A percentile compares a stretch with the other conserved stretches of the same genome.
These are phyloP conservation scores for Drosophila koepferae DNA, from an alignment of 2,888 invertebrate species.

Conservation along the genomic window DNA sequence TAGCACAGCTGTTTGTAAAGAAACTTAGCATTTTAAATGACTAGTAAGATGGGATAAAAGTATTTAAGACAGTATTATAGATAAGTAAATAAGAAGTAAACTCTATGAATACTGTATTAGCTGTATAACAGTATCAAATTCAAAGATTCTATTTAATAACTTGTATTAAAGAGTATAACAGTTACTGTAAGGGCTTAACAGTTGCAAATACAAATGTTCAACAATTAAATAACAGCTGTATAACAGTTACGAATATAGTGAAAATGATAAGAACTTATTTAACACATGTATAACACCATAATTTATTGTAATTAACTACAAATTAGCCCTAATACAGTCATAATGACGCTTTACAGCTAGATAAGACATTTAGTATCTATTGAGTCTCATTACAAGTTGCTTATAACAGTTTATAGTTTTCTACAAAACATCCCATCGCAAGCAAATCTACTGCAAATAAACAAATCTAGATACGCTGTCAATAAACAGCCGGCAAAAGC, in stretches of 20 bases:
- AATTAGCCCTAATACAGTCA: background rate
- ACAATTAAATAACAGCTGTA: slow-evolving; percentile 1
- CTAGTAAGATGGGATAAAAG: background rate
- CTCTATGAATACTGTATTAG: too few relatives aligned
- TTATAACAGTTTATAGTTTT: slow-evolving; percentile 11
- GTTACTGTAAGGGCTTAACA: background rate
- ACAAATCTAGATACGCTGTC: slow-evolving; percentile 20
- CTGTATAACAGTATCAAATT: background rate
- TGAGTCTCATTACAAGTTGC: slow-evolving; percentile 1
- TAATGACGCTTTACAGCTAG: background rate
- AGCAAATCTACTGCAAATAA: slow-evolving; percentile 9
- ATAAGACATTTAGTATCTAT: slow-evolving; percentile 5
- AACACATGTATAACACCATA: background rate
- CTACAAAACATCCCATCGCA: background rate
- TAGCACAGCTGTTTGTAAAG: background rate
- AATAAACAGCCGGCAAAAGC: slow-evolving; percentile 33
- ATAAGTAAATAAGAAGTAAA: background rate
- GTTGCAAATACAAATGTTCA: background rate
- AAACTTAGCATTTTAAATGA: background rate
- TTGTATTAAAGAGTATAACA: background rate
- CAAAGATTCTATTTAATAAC: background rate
- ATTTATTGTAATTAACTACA: background rate
- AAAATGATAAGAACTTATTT: too few relatives aligned
- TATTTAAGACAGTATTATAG: background rate
- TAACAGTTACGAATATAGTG: background rate